phyloP scores from a whole-genome alignment of 2,113 vertebrate genomes.

The Ariopsis seemanni region DNA sequence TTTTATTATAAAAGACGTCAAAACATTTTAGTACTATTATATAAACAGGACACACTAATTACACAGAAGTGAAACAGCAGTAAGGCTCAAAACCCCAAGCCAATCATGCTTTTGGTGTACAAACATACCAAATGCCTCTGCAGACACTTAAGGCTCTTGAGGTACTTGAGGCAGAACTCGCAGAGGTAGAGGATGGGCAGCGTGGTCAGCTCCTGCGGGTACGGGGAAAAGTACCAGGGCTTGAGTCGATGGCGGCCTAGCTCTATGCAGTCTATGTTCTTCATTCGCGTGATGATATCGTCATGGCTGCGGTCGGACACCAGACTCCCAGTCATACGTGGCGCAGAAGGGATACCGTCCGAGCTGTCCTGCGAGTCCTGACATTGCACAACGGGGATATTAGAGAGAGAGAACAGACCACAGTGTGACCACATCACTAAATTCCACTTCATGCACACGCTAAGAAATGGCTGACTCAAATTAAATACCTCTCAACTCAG shows the following conservation, averaged over 20 bases:
- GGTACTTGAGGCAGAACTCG: constrained; percentile 95
- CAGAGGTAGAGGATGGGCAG: constrained; percentile 93
- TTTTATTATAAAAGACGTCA: neutral
- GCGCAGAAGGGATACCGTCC: constrained; percentile 86
- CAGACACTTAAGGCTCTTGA: constrained; percentile 93
- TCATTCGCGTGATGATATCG: constrained; percentile 93
- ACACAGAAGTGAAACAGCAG: neutral
- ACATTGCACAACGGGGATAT: neutral
- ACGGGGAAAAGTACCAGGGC: constrained; percentile 95
- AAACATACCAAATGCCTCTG: constrained; percentile 88
- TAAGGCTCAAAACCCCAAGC: too few relatives aligned
- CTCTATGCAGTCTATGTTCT: constrained; percentile 94
- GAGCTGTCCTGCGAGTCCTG: constrained; percentile 95
- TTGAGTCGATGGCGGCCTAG: constrained; percentile 89
- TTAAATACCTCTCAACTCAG: neutral
- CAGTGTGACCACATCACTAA: neutral
- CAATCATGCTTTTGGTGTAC: neutral
- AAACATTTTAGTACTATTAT: neutral
- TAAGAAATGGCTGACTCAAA: neutral
- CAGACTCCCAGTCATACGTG: constrained; percentile 91
- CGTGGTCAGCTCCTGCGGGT: constrained; percentile 89
- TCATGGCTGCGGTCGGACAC: constrained; percentile 95
- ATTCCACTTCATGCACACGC: too few relatives aligned
- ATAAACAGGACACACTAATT: neutral
- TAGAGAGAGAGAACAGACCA: neutral